Base-by-base conservation (phyloP, 2,888 invertebrate species). In the Cephus runcator region DNA sequence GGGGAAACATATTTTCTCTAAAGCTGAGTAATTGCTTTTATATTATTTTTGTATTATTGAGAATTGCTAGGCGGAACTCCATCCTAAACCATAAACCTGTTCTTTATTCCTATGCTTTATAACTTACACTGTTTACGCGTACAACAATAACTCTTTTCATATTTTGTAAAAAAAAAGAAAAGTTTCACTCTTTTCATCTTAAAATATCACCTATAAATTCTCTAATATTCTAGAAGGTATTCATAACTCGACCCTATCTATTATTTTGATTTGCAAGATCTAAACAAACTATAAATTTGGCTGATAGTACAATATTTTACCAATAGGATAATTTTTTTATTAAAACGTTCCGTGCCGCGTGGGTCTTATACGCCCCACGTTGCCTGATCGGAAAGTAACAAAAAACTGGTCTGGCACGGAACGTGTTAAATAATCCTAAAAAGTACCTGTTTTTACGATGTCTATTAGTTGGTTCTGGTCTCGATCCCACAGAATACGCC, bases 401-500 rank as follows among this genome's bases (percentile, higher is more conserved):
- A 35, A 35, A 35, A 35, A 12, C 3, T 0, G 0, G 35, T 12
- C 3, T 12, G 12, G 1, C 12, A 35, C 3, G 12, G 3, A 12
- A 35, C 35, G 3, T 35, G 11, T 35, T 35, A 56, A 23, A 56
- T 56, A 9, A 23, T 56, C 6, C 9, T 23, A 23, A 56, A 23
- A 56, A 12, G 71, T 71, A 91, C 91, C 92, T 92, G 84, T 92
- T 92, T 83, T 91, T 91, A 33, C 91, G 88, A 83, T 91, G 89
- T 87, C 93, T 92, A 90, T 93, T 94, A 12, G 92, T 92, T 79
- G 94, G 93, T 83, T 96, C 95, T 3, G 96, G 95, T 83, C 95
- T 94, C 77, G 97, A 97, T 34, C 97, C 97, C 82, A 97, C 96
- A 35, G 97, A 97, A 92, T 97, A 97, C 1, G 97, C 95, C 83